Percentiles rank a stretch among this genome's conserved stretches.
Evolutionary conservation across 1,140 invertebrate species (phyloP).

Genomic region (Phortica variegata): DNA sequence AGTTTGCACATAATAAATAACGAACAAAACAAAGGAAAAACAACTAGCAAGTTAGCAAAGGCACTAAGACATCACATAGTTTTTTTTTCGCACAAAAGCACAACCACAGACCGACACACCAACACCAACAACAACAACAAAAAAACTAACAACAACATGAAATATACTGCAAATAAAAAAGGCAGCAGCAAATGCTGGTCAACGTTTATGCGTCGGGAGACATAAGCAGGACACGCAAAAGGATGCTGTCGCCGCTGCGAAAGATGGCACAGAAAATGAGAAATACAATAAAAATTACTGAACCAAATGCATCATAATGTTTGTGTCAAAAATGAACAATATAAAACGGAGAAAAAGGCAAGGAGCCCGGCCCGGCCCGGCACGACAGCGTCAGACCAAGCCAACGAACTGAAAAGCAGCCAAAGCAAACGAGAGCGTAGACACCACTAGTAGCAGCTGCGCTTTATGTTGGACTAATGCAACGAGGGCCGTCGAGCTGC

Average conservation of each 20-base stretch:
- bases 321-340: conserved; percentile 49
- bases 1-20: conserved; percentile 50
- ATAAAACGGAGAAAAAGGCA: conserved; percentile 29
- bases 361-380: conserved; percentile 7
- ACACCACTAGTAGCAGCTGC: conserved; percentile 25
- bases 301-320: conserved; percentile 53
- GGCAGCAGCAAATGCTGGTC: conserved; percentile 14
- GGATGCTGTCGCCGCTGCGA: no score
- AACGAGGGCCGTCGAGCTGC: no score
- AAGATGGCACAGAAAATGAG: no score
- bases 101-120: no score
- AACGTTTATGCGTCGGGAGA: no score
- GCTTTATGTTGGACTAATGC: no score
- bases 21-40: conserved; percentile 28
- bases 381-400: conserved; percentile 4
- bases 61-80: neutral
- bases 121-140: no score
- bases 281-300: conserved; percentile 55
- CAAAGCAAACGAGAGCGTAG: neutral
- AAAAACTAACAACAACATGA: no score
- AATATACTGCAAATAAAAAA: conserved; percentile 17
- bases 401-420: conserved; percentile 7
- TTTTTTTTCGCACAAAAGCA: no score
- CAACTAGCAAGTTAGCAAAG: neutral
- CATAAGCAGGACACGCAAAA: conserved; percentile 27